Base-by-base conservation (phyloP, 2,888 invertebrate species). In the Melipona bicolor region DNA sequence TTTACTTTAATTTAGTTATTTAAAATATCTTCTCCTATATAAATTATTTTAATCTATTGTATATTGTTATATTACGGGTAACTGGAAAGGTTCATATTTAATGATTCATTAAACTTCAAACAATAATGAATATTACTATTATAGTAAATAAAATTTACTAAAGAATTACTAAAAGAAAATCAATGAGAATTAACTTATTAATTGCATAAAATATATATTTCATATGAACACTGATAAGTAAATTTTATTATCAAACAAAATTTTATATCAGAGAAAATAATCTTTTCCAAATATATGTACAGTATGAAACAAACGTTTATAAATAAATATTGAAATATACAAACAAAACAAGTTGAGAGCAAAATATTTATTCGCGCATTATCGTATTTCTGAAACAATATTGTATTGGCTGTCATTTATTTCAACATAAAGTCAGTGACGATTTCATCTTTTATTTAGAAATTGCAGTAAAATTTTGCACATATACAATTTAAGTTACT, bases 291-390 rank as follows among this genome's bases (percentile, higher is more conserved):
- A 65, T n/a, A 11, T n/a, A n/a, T 1, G 36, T 3, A 4, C 36
- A 36, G 13, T 21, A 5, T 43, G n/a, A 65, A 65, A 15, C 21
- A 43, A 36, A 36, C 36, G n/a, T 43, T 65, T 21, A 6, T n/a
- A 21, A 21, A 43, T 1, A 21, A 65, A 65, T 15, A 36, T 65
- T 43, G 36, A 1, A 43, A 36, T 65, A n/a, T n/a, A 65, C 13
- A 36, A 15, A 43, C 3, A 2, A 2, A 21, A 21, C 32, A 13
- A 65, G 36, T 36, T 21, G 36, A 36, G 21, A 21, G n/a, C 5
- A n/a, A 43, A 65, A 43, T 65, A 65, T 65, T 65, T n/a, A 43
- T 21, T 65, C 36, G 36, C 36, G 13, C 15, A n/a, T 65, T 64
- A 43, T 43, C 36, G 36, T 43, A 64, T 64, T 64, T 64, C 36